Conservation (phyloP, 1,140 invertebrate species). For the Lasioglossum baleicum region DNA sequence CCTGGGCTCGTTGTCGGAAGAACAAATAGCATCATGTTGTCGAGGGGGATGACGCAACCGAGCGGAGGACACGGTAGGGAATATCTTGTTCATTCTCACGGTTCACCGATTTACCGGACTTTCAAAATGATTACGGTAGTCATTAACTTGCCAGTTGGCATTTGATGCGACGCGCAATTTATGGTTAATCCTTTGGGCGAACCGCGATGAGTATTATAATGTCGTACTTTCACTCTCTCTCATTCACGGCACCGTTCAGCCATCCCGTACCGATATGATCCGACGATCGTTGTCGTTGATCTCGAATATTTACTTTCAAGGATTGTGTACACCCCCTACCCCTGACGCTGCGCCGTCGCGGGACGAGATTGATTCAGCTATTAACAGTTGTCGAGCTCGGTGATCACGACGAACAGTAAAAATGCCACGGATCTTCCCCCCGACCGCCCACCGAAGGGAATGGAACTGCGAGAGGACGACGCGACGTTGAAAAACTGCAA, state of each 20-base stretch:
- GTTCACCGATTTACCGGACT: slow-evolving; percentile 48
- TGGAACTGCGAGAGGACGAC: too few species aligned
- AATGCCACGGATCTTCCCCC: background rate
- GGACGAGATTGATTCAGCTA: slow-evolving; percentile 10
- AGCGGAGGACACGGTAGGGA: slow-evolving; percentile 34
- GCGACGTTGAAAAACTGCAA: too few species aligned
- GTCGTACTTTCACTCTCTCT: slow-evolving; percentile 55
- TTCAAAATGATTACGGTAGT: slow-evolving; percentile 52
- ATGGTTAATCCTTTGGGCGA: slow-evolving; percentile 56
- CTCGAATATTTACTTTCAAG: background rate
- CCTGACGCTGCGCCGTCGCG: too few species aligned
- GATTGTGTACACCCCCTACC: background rate
- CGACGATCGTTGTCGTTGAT: slow-evolving; percentile 2
- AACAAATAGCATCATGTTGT: slow-evolving; percentile 25
- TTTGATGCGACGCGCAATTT: slow-evolving; percentile 57
- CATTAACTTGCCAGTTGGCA: slow-evolving; percentile 49
- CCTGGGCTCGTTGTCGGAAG: slow-evolving; percentile 33
- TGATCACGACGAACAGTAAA: background rate
- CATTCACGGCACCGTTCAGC: background rate
- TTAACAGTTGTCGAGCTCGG: background rate
- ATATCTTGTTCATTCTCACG: slow-evolving; percentile 52
- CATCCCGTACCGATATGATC: slow-evolving; percentile 6
- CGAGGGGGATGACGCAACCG: slow-evolving; percentile 20
- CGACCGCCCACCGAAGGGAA: background rate
- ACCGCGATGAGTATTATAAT: slow-evolving; percentile 55